Conservation (phyloP, 1,140 invertebrate genomes). For the Mycetomoellerius zeteki region DNA sequence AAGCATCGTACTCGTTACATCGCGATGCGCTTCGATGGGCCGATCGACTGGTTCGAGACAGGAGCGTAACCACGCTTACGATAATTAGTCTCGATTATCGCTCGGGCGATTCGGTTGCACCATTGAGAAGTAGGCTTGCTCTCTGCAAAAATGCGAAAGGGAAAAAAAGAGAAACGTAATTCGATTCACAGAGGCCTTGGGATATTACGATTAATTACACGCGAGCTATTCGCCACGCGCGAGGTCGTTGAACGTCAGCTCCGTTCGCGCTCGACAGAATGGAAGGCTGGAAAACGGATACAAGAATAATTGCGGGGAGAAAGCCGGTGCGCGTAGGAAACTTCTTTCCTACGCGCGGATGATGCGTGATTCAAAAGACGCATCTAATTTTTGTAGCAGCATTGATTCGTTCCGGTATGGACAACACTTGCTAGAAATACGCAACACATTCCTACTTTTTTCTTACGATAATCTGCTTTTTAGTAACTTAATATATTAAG, state of each 20-base stretch:
- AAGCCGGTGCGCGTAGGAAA: constrained; percentile 49
- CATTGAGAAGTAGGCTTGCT: background rate
- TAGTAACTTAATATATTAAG: background rate
- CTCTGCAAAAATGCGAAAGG: constrained; percentile 10
- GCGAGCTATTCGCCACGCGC: constrained; percentile 61
- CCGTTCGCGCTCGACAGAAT: constrained; percentile 64
- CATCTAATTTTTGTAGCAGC: constrained; percentile 51
- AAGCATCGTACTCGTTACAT: constrained; percentile 10
- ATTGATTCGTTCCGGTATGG: constrained; percentile 27
- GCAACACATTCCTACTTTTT: background rate
- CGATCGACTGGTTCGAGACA: constrained; percentile 20
- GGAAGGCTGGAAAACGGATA: constrained; percentile 72
- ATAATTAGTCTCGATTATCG: constrained; percentile 80
- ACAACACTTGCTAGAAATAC: constrained; percentile 1
- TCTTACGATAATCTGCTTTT: background rate
- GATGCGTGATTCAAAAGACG: constrained; percentile 45
- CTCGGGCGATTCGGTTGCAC: constrained; percentile 54
- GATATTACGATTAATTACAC: constrained; percentile 72
- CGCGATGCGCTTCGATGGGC: constrained; percentile 45
- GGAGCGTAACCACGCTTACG: constrained; percentile 5
- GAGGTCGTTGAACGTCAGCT: constrained; percentile 71
- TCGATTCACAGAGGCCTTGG: constrained; percentile 9
- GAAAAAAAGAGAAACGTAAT: constrained; percentile 27
- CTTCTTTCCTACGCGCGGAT: constrained; percentile 45
- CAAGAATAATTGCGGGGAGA: constrained; percentile 67